These are phyloP conservation scores for Lumbricus terrestris DNA, from an alignment of 2,888 invertebrate genomes.

Conservation along the genomic window DNA sequence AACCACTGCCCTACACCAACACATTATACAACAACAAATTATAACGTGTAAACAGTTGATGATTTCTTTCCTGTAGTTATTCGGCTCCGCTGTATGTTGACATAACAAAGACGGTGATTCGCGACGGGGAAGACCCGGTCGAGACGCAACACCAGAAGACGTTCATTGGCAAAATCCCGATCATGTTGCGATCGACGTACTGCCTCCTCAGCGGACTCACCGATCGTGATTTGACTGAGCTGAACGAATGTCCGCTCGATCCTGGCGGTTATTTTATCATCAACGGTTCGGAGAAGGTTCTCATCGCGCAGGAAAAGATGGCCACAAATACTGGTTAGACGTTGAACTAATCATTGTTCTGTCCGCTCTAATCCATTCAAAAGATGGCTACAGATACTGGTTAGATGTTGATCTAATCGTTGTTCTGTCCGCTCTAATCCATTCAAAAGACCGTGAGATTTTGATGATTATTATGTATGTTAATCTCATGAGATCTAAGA, in stretches of 20 bases:
- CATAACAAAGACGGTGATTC: slow-evolving; percentile 91
- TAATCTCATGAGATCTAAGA: too few relatives aligned
- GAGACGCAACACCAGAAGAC: slow-evolving; percentile 73
- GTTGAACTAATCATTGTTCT: background rate
- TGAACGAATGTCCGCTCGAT: slow-evolving; percentile 98
- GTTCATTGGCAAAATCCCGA: slow-evolving; percentile 88
- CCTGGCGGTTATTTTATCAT: slow-evolving; percentile 99
- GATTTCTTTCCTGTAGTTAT: slow-evolving; percentile 69
- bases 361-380: background rate
- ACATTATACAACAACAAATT: too few relatives aligned
- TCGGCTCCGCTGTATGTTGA: slow-evolving; percentile 98
- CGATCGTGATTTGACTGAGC: slow-evolving; percentile 97
- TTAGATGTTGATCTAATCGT: slow-evolving; percentile 30
- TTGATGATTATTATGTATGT: too few relatives aligned
- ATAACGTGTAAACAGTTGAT: too few relatives aligned
- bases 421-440: background rate
- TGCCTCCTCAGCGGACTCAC: slow-evolving; percentile 89
- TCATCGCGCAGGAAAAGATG: slow-evolving; percentile 99
- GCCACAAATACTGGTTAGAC: slow-evolving; percentile 86
- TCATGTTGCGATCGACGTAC: slow-evolving; percentile 97
- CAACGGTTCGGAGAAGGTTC: slow-evolving; percentile 95
- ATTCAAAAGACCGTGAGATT: background rate
- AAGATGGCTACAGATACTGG: slow-evolving; percentile 78
- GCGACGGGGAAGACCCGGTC: slow-evolving; percentile 80
- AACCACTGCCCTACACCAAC: too few relatives aligned